Conservation (phyloP, 1,140 invertebrate genomes). For the Saxidomus purpurata region DNA sequence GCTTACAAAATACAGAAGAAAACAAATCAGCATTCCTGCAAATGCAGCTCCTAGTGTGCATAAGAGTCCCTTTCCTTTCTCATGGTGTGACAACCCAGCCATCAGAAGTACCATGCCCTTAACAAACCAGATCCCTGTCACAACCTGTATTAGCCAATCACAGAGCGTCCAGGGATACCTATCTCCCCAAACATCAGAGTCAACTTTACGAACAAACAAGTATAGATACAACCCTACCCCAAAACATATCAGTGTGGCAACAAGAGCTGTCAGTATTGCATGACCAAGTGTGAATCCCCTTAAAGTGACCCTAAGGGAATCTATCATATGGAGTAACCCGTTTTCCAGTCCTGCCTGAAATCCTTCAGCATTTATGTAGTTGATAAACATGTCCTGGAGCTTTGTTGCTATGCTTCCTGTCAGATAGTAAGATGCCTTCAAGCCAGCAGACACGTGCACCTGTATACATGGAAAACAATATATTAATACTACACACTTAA, state of each 20-base stretch:
- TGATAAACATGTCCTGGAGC: constrained; percentile 19
- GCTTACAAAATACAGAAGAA: background rate
- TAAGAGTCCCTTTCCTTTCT: background rate
- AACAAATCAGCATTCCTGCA: background rate
- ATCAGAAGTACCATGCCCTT: background rate
- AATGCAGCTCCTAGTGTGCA: background rate
- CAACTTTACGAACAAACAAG: background rate
- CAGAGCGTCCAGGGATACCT: background rate
- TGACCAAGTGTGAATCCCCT: constrained; percentile 11
- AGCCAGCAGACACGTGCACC: constrained; percentile 20
- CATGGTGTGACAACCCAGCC: constrained; percentile 9
- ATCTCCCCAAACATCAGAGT: constrained; percentile 34
- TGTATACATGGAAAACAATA: too few relatives aligned
- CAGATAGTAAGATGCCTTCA: constrained; percentile 8
- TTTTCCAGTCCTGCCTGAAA: background rate
- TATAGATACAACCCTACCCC: constrained; percentile 12
- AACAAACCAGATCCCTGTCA: constrained; percentile 19
- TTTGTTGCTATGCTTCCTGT: background rate
- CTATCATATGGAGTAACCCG: constrained; percentile 18
- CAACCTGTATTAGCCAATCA: background rate
- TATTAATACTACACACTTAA: too few relatives aligned
- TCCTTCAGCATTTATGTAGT: background rate
- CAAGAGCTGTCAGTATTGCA: background rate
- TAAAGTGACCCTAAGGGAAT: background rate
- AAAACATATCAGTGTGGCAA: background rate